A percentile compares a stretch with the other conserved stretches of the same genome.
These are phyloP conservation scores for Hydropsyche tenuis DNA, from an alignment of 1,140 invertebrate genomes.

Conservation along the genomic window DNA sequence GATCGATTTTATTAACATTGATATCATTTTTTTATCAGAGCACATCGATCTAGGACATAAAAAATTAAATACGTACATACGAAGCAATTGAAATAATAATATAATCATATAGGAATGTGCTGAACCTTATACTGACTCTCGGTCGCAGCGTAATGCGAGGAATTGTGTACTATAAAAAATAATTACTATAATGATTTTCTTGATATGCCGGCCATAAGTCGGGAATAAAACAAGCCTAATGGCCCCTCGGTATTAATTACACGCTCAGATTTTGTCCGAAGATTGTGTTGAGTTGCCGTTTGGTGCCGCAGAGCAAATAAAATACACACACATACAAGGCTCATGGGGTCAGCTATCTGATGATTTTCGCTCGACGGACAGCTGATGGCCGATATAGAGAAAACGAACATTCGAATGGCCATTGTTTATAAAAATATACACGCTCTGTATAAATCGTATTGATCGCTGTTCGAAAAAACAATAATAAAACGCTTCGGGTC, in stretches of 20 bases:
- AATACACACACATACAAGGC: background rate
- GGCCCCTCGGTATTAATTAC: constrained; percentile 16
- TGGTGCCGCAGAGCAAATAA: constrained; percentile 6
- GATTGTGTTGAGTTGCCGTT: constrained; percentile 16
- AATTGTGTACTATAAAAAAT: constrained; percentile 14
- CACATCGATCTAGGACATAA: too few relatives aligned
- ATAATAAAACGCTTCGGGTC: too few relatives aligned
- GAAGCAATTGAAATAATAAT: constrained; percentile 7
- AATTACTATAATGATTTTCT: constrained; percentile 10
- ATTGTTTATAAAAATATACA: constrained; percentile 17
- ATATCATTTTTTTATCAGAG: too few relatives aligned
- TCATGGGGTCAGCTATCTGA: background rate
- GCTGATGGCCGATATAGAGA: constrained; percentile 6
- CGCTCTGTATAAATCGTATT: too few relatives aligned
- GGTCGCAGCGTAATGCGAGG: background rate
- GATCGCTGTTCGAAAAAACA: too few relatives aligned
- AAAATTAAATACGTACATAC: too few relatives aligned
- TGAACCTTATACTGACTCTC: background rate
- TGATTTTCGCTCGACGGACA: constrained; percentile 5
- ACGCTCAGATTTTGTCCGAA: constrained; percentile 13
- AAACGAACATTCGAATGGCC: constrained; percentile 11
- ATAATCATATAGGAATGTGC: background rate
- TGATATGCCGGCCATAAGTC: constrained; percentile 9
- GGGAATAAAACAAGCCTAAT: constrained; percentile 21
- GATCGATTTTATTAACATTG: too few relatives aligned